Evolutionary conservation across 1,140 invertebrate genomes (phyloP).

Genomic region (Anastrepha obliqua): DNA sequence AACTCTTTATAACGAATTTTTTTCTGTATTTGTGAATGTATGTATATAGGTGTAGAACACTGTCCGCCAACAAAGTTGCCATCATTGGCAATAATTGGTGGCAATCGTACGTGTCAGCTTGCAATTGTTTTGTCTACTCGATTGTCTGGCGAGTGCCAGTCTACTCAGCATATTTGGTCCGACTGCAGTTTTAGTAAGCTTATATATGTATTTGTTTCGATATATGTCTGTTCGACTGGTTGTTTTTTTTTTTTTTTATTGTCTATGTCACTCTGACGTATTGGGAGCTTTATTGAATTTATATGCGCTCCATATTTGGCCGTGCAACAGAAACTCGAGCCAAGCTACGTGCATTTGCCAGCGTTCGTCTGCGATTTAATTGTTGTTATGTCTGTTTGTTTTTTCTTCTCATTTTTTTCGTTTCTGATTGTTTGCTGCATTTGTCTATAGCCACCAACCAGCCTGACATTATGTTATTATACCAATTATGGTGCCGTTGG

Average conservation of each 20-base stretch:
- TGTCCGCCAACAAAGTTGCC: neutral
- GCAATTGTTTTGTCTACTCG: conserved; percentile 49
- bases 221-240: neutral
- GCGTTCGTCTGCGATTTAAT: conserved; percentile 42
- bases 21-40: too few relatives aligned
- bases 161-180: conserved; percentile 14
- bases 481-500: conserved; percentile 24
- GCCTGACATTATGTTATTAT: conserved; percentile 40
- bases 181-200: neutral
- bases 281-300: conserved; percentile 51
- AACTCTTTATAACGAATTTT: too few relatives aligned
- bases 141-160: conserved; percentile 17
- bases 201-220: neutral
- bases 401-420: neutral
- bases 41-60: neutral
- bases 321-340: neutral
- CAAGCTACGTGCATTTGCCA: conserved; percentile 3
- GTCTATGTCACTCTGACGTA: conserved; percentile 42
- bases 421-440: neutral
- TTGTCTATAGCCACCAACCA: conserved; percentile 10
- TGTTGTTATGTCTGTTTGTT: conserved; percentile 7
- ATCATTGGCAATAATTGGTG: conserved; percentile 48
- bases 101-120: conserved; percentile 44
- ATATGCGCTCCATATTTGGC: conserved; percentile 47
- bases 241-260: neutral